Base-by-base conservation (phyloP, 1,140 invertebrate species). In the Paramacrobiotus metropolitanus region DNA sequence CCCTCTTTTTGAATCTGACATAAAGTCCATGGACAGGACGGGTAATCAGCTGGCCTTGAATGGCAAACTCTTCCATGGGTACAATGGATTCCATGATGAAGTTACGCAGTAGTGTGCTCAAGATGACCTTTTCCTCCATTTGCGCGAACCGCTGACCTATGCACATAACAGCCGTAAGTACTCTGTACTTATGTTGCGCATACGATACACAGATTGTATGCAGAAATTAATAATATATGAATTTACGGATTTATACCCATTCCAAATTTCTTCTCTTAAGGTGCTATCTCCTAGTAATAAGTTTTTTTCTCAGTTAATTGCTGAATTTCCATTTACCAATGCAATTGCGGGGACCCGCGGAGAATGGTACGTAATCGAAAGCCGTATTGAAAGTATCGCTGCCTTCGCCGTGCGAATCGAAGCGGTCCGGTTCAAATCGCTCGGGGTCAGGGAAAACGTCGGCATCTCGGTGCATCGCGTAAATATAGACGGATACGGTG, bases 341-440 rank as follows among this genome's bases (percentile, higher is more conserved):
- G 68, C 84, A 87, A 71, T 83, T 84, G 64, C 86, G 78, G 0
- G 83, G 82, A 45, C 86, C 86, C 83, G 81, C 83, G 66, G 82
- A 83, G 69, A 86, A 86, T 9, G 83, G 83, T 21, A 84, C 77
- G 83, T 68, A 87, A 76, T 68, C 80, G 72, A 31, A 77, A 74
- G 31, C 70, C 69, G n/a, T n/a, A n/a, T n/a, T n/a, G n/a, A n/a
- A n/a, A n/a, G n/a, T n/a, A n/a, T n/a, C n/a, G n/a, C n/a, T 29
- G 72, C 71, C 66, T 81, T 80, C 63, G 61, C 59, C 24, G 31
- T 2, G 24, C 15, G 0, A 31, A 66, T 40, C 71, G 76, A 94
- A 95, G 69, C 90, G 83, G 64, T 94, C 88, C 0, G 91, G 90
- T 75, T 93, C 78, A 70, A 91, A 95, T 60, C 74, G 77, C 30